These are phyloP conservation scores for Pachyrhynchus sulphureomaculatus DNA, from an alignment of 1,140 invertebrate genomes.

Conservation along the genomic window DNA sequence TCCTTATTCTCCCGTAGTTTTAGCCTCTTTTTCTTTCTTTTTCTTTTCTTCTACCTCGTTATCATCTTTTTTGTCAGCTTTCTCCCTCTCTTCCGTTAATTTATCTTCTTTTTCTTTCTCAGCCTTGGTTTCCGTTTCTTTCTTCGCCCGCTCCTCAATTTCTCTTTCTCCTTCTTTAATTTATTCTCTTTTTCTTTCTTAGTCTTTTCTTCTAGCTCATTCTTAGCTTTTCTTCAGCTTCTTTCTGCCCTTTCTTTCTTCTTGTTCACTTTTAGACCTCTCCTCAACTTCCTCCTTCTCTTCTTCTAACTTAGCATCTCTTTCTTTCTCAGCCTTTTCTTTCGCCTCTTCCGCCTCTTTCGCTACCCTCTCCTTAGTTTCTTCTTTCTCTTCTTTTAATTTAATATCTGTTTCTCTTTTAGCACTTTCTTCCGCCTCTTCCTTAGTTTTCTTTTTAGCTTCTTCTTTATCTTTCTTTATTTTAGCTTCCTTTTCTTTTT, in stretches of 20 bases:
- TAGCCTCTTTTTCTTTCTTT: slow-evolving; percentile 28
- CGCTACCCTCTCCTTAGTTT: slow-evolving; percentile 31
- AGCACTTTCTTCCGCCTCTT: neutral
- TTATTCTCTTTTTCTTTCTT: too few relatives aligned
- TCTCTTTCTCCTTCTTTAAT: neutral
- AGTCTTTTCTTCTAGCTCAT: too few relatives aligned
- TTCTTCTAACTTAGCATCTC: too few relatives aligned
- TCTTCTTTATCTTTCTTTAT: slow-evolving; percentile 3
- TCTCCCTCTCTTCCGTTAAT: slow-evolving; percentile 34
- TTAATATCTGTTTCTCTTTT: slow-evolving; percentile 14
- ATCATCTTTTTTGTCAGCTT: slow-evolving; percentile 32
- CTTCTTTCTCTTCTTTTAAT: slow-evolving; percentile 37
- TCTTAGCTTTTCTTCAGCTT: too few relatives aligned
- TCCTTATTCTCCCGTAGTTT: slow-evolving; percentile 34
- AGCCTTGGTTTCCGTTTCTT: slow-evolving; percentile 31
- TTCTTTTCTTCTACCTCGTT: slow-evolving; percentile 31
- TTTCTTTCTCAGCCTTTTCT: neutral
- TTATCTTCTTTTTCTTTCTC: slow-evolving; percentile 36
- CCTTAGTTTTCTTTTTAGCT: slow-evolving; percentile 1
- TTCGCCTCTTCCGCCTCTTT: slow-evolving; percentile 35
- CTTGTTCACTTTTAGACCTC: neutral
- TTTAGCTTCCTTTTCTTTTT: neutral
- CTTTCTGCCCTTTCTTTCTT: slow-evolving; percentile 15
- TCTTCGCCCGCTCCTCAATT: neutral
- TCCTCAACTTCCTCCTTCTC: too few relatives aligned